A percentile compares a stretch with the other conserved stretches of the same genome.
phyloP scores from a whole-genome alignment of 2,888 invertebrate genomes.

The Drosophila koepferae region DNA sequence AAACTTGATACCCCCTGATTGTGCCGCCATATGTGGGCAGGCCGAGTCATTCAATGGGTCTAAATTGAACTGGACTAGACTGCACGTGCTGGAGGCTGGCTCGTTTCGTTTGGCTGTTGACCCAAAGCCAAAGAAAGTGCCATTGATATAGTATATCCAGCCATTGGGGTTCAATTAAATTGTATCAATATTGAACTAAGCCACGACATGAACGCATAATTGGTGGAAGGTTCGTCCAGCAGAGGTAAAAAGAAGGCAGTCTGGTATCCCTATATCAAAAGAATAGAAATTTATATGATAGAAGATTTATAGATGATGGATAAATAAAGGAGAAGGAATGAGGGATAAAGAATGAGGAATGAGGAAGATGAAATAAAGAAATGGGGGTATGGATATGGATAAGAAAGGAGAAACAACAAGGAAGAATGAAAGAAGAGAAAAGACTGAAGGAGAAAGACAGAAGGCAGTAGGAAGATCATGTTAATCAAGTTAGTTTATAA shows the following conservation, averaged over 20 bases:
- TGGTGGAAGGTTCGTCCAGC: neutral
- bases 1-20: constrained; percentile 27
- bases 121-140: constrained; percentile 45
- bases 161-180: constrained; percentile 77
- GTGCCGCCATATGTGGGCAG: constrained; percentile 11
- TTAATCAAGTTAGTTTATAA: neutral
- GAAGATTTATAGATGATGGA: neutral
- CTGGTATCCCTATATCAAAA: neutral
- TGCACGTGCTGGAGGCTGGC: constrained; percentile 6
- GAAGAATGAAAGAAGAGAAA: neutral
- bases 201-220: neutral
- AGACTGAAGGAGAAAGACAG: neutral
- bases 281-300: neutral
- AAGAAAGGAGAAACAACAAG: neutral
- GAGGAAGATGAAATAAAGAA: neutral
- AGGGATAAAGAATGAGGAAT: neutral
- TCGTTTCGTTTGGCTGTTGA: constrained; percentile 59
- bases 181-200: constrained; percentile 77
- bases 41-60: neutral
- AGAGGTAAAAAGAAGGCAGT: neutral
- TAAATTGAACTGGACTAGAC: neutral
- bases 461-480: neutral
- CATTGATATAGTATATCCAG: constrained; percentile 62
- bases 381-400: too few species aligned
- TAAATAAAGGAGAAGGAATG: neutral